Evolutionary conservation across 2,888 invertebrate genomes (phyloP).

Genomic region (Liodrosophila aerea): DNA sequence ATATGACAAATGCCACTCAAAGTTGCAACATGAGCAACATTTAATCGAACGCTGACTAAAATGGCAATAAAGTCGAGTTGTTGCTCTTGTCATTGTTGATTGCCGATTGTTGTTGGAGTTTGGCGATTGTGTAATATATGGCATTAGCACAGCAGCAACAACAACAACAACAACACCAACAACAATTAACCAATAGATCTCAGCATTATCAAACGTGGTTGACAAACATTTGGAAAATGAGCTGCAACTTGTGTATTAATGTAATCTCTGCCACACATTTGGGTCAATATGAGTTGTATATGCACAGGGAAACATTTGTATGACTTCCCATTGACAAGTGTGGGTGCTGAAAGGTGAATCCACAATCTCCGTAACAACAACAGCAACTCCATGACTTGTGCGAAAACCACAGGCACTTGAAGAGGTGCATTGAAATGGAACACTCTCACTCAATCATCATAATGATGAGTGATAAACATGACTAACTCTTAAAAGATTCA

Average conservation of each 20-base stretch:
- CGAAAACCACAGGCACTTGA: too few species aligned
- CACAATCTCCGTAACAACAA: constrained; percentile 10
- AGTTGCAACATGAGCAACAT: constrained; percentile 45
- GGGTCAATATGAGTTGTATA: constrained; percentile 31
- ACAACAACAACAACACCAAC: too few species aligned
- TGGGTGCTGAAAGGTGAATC: constrained; percentile 13
- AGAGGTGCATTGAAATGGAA: constrained; percentile 19
- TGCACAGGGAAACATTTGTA: constrained; percentile 47
- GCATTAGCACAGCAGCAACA: too few species aligned
- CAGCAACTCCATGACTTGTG: constrained; percentile 34
- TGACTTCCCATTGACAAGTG: constrained; percentile 38
- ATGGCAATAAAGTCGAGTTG: constrained; percentile 54
- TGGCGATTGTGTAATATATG: constrained; percentile 56
- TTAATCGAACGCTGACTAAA: constrained; percentile 48
- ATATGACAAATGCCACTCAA: constrained; percentile 75
- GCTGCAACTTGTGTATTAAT: constrained; percentile 9
- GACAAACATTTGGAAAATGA: constrained; percentile 26
- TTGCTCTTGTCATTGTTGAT: constrained; percentile 21
- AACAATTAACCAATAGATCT: constrained; percentile 25
- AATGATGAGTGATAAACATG: not conserved
- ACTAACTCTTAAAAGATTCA: too few species aligned
- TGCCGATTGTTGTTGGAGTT: constrained; percentile 24
- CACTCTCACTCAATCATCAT: not conserved
- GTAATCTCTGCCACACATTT: constrained; percentile 32
- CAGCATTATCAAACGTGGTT: constrained; percentile 35